Evolutionary conservation across 2,113 vertebrate genomes (phyloP).

Genomic region (Heteronetta atricapilla): DNA sequence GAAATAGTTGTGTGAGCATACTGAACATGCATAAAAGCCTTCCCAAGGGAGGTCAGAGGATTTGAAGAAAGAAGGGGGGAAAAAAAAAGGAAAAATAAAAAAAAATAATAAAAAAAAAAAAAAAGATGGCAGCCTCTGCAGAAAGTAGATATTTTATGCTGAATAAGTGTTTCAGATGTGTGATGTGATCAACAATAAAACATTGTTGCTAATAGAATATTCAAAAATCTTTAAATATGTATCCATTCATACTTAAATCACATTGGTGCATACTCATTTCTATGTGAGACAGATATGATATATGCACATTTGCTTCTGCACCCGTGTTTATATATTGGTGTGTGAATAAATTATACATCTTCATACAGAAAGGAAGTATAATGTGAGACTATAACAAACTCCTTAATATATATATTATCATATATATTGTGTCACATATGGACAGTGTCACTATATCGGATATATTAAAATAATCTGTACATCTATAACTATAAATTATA

Average conservation of each 20-base stretch:
- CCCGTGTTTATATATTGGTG: background rate
- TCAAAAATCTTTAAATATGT: background rate
- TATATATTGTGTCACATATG: slow-evolving; percentile 1
- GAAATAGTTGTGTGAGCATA: slow-evolving; percentile 77
- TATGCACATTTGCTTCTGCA: background rate
- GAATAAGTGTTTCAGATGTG: slow-evolving; percentile 66
- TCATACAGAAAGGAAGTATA: background rate
- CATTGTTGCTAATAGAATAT: background rate
- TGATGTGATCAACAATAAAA: background rate
- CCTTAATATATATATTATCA: background rate
- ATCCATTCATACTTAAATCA: background rate
- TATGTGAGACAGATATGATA: fast-evolving
- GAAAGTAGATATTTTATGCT: slow-evolving; percentile 54
- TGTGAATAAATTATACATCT: slow-evolving; percentile 26
- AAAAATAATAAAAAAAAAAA: background rate
- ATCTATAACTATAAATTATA: background rate
- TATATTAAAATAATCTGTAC: background rate
- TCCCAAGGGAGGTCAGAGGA: slow-evolving; percentile 79
- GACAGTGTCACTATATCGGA: background rate
- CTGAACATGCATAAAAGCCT: slow-evolving; percentile 76
- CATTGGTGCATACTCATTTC: background rate
- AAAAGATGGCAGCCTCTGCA: slow-evolving; percentile 43
- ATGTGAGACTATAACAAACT: background rate
- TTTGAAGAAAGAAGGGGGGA: slow-evolving; percentile 36
- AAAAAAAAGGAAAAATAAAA: background rate